phyloP scores from a whole-genome alignment of 1,140 invertebrate genomes.

The Drosophila lowei region DNA sequence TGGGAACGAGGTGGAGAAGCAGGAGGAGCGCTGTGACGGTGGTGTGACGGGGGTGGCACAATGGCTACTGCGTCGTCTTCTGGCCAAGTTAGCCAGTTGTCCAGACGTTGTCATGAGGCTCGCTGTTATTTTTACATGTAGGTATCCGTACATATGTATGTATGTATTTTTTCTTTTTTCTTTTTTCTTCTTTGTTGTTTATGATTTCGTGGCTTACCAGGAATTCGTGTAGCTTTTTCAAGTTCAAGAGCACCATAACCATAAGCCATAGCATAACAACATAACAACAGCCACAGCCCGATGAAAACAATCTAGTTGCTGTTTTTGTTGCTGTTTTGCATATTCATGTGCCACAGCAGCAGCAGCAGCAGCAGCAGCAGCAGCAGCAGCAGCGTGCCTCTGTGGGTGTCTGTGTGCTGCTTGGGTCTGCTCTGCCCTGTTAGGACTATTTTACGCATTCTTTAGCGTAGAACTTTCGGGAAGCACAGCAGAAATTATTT shows the following conservation, averaged over 20 bases:
- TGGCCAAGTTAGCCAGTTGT: conserved; percentile 5
- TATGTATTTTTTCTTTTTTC: not conserved
- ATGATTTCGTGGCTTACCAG: conserved; percentile 52
- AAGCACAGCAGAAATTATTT: conserved; percentile 48
- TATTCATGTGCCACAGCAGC: conserved; percentile 14
- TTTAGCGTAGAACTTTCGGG: conserved; percentile 57
- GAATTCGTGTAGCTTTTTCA: conserved; percentile 64
- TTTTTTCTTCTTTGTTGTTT: conserved; percentile 43
- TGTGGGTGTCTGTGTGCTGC: conserved; percentile 1
- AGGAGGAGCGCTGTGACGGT: too few relatives aligned
- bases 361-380: too few relatives aligned
- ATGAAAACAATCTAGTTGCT: conserved; percentile 7
- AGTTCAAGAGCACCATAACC: conserved; percentile 62
- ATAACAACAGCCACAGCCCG: not conserved
- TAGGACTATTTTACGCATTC: conserved; percentile 42
- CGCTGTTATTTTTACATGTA: conserved; percentile 29
- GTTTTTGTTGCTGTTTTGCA: conserved; percentile 28
- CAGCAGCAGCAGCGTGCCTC: not conserved
- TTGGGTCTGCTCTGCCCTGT: not conserved
- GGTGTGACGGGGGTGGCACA: too few relatives aligned
- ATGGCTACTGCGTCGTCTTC: not conserved
- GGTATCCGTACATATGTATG: not conserved
- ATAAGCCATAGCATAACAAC: conserved; percentile 16
- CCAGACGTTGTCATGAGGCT: conserved; percentile 41
- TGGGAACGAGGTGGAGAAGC: not conserved